These are phyloP conservation scores for Tigriopus californicus DNA, from an alignment of 2,888 invertebrate genomes.

Conservation along the genomic window DNA sequence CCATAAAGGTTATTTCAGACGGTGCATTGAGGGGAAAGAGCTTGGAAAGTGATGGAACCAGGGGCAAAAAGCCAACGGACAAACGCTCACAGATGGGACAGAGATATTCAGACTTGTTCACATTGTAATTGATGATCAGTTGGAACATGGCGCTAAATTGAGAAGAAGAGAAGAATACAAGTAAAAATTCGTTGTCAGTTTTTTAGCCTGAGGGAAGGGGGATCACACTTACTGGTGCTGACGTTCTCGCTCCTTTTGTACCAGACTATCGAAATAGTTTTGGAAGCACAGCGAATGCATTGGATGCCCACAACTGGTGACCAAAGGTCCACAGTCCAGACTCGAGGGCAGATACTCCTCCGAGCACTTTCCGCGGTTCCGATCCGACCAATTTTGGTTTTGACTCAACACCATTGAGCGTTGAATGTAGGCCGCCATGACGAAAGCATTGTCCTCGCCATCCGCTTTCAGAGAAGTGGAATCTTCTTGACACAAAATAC, in stretches of 20 bases:
- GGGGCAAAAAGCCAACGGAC: constrained; percentile 3
- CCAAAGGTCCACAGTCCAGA: constrained; percentile 16
- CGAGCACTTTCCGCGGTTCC: background rate
- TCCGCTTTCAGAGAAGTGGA: background rate
- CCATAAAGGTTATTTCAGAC: background rate
- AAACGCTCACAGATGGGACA: constrained; percentile 14
- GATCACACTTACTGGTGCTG: background rate
- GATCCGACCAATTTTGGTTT: background rate
- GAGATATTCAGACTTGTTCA: constrained; percentile 6
- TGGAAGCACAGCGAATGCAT: constrained; percentile 14
- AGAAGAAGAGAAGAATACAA: too few species aligned
- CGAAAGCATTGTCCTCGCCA: background rate
- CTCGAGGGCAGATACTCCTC: constrained; percentile 15
- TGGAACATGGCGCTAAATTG: background rate
- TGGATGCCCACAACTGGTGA: constrained; percentile 10
- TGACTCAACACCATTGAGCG: background rate
- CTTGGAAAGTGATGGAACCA: constrained; percentile 1
- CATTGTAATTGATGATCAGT: constrained; percentile 5
- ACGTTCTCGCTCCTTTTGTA: background rate
- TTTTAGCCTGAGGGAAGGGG: background rate
- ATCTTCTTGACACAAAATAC: constrained; percentile 11
- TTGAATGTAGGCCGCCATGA: constrained; percentile 6
- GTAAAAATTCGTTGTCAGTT: too few species aligned
- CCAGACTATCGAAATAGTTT: background rate
- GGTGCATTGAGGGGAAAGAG: background rate